Evolutionary conservation across 1,140 invertebrate species (phyloP).

Genomic region (Pararge aegeria): DNA sequence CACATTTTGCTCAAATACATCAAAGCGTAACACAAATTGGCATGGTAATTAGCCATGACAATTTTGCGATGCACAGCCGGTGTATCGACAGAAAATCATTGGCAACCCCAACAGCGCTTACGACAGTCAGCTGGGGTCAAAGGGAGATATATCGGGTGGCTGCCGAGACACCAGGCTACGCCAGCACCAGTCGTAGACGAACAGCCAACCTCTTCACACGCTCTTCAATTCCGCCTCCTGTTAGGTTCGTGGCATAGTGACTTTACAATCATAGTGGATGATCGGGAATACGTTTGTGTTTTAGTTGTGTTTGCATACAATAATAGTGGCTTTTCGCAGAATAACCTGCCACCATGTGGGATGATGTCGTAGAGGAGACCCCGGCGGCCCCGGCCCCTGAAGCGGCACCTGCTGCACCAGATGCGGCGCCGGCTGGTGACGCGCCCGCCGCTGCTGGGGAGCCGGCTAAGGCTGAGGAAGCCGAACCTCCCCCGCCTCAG

Average conservation of each 20-base stretch:
- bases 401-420: constrained; percentile 22
- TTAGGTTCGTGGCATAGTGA: constrained; percentile 59
- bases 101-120: constrained; percentile 56
- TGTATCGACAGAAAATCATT: constrained; percentile 77
- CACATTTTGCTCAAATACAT: constrained; percentile 35
- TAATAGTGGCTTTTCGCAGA: constrained; percentile 55
- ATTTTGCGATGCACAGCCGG: constrained; percentile 63
- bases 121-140: constrained; percentile 72
- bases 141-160: constrained; percentile 73
- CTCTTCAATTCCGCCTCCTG: constrained; percentile 43
- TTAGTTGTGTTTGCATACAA: constrained; percentile 21
- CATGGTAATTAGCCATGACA: constrained; percentile 56
- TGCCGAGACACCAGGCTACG: constrained; percentile 45
- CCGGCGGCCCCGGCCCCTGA: constrained; percentile 36
- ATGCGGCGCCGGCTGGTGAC: constrained; percentile 37
- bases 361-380: constrained; percentile 63
- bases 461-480: constrained; percentile 67
- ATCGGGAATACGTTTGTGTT: constrained; percentile 9
- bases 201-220: constrained; percentile 69
- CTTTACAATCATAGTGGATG: constrained; percentile 16
- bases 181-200: constrained; percentile 61
- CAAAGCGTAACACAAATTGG: constrained; percentile 59
- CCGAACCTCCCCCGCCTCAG: constrained; percentile 81
- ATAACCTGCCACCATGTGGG: constrained; percentile 65
- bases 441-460: constrained; percentile 55